Evolutionary conservation across 2,888 invertebrate species (phyloP).

Genomic region (Prostheceraeus crozeri): DNA sequence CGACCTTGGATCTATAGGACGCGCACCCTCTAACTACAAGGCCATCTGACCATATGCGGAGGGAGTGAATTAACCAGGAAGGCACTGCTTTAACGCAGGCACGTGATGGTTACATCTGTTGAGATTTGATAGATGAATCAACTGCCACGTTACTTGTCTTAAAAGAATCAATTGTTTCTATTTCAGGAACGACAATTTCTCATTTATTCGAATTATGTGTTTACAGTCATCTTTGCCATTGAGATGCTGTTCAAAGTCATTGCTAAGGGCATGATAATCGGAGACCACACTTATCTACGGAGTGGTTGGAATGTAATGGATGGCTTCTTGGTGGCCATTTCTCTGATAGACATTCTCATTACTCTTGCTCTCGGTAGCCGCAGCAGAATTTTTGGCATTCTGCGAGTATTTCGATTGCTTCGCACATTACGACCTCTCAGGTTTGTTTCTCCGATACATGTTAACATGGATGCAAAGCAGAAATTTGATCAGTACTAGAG

Average conservation of each 20-base stretch:
- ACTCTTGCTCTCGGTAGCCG: conserved; percentile 72
- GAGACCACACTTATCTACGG: conserved; percentile 86
- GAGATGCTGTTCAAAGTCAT: conserved; percentile 98
- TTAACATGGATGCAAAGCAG: too few relatives aligned
- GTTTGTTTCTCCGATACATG: too few relatives aligned
- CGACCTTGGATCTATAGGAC: too few relatives aligned
- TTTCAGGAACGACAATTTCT: conserved; percentile 75
- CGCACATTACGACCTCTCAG: conserved; percentile 82
- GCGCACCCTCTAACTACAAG: too few relatives aligned
- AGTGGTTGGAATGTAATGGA: conserved; percentile 99
- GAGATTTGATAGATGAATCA: too few relatives aligned
- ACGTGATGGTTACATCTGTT: too few relatives aligned
- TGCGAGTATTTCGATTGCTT: conserved; percentile 88
- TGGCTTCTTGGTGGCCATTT: conserved; percentile 90
- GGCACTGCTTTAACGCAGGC: too few relatives aligned
- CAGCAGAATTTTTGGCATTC: conserved; percentile 92
- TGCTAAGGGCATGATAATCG: conserved; percentile 88
- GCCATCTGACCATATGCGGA: too few relatives aligned
- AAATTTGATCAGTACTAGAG: too few relatives aligned
- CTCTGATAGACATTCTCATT: conserved; percentile 90
- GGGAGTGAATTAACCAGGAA: too few relatives aligned
- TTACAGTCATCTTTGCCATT: conserved; percentile 87
- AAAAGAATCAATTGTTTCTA: too few relatives aligned
- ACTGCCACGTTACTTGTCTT: too few relatives aligned
- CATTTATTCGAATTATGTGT: conserved; percentile 82